Base-by-base conservation (phyloP, 2,113 vertebrate genomes). In the Oenanthe oenanthe region DNA sequence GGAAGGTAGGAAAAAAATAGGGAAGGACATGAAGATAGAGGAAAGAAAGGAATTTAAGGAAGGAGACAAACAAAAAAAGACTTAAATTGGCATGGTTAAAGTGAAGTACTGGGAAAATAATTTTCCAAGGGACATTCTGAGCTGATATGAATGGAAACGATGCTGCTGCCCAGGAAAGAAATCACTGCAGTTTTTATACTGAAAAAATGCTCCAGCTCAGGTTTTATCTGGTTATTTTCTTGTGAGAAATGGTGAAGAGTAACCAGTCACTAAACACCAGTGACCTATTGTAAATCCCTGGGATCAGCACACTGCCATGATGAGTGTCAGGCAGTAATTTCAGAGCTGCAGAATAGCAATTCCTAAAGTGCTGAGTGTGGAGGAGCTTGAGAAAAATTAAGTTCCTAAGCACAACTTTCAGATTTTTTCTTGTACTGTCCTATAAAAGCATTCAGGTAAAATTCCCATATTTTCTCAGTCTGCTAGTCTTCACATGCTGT, bases 211-310 rank as follows among this genome's bases (percentile, higher is more conserved):
- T 83, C 19, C n/a, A 85, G 40, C 31, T 92, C 31, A 32, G 61
- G 15, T 89, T 73, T 80, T 85, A 45, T 93, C 16, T 76, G 12
- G 66, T 57, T 0, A 0, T 54, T 73, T 93, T 65, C 66, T 65
- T 91, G 38, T 48, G 72, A 80, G 67, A 95, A 93, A 89, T 32
- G 17, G 9, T 83, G 51, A 95, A 92, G 53, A 89, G 47, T 70
- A 85, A 92, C 82, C 6, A 12, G 60, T 60, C 13, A 28, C 75
- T 92, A 94, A 96, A 80, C 71, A 92, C 40, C 48, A 70, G 22
- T 87, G 84, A 87, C 88, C 43, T 85, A n/a, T n/a, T 93, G 60
- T 67, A 96, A 96, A 96, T 94, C 81, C 56, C 50, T 51, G 56
- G 80, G 71, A 92, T 79, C 62, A 94, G 51, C 74, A 83, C 67